Percentiles rank a stretch among this genome's conserved stretches.
Conservation (phyloP, 2,888 invertebrate species). For the Baronia brevicornis region DNA sequence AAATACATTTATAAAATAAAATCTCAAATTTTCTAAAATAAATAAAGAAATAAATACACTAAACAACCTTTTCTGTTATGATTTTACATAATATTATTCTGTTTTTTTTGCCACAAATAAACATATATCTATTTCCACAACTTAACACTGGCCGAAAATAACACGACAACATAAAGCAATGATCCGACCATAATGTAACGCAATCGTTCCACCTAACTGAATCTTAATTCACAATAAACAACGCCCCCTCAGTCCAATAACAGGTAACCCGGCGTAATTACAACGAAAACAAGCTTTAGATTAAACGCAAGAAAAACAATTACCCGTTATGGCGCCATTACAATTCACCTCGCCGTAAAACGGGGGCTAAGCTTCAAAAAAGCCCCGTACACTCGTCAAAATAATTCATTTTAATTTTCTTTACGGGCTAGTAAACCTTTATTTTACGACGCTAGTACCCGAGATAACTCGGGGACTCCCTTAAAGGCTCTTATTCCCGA, state of each 20-base stretch:
- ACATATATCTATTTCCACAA: constrained; percentile 2
- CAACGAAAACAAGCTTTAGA: constrained; percentile 34
- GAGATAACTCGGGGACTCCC: constrained; percentile 70
- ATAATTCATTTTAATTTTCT: constrained; percentile 77
- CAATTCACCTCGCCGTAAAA: constrained; percentile 52
- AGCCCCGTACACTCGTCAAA: constrained; percentile 68
- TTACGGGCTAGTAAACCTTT: constrained; percentile 74
- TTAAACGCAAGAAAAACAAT: constrained; percentile 54
- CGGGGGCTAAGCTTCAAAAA: constrained; percentile 41
- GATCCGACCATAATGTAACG: constrained; percentile 17
- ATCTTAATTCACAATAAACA: constrained; percentile 21
- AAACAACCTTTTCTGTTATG: too few species aligned
- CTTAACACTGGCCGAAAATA: constrained; percentile 7
- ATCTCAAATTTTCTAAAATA: too few species aligned
- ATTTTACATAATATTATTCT: too few species aligned
- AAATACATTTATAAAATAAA: too few species aligned
- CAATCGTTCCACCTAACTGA: constrained; percentile 19
- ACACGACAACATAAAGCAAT: too few species aligned
- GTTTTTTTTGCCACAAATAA: too few species aligned
- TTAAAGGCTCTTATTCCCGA: constrained; percentile 55
- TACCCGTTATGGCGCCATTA: constrained; percentile 53
- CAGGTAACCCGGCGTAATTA: constrained; percentile 33
- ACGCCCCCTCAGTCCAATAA: constrained; percentile 24
- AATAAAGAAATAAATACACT: too few species aligned
- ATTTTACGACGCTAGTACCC: constrained; percentile 65